Conservation (phyloP, 2,113 vertebrate genomes). For the Oxygymnocypris stewartii region DNA sequence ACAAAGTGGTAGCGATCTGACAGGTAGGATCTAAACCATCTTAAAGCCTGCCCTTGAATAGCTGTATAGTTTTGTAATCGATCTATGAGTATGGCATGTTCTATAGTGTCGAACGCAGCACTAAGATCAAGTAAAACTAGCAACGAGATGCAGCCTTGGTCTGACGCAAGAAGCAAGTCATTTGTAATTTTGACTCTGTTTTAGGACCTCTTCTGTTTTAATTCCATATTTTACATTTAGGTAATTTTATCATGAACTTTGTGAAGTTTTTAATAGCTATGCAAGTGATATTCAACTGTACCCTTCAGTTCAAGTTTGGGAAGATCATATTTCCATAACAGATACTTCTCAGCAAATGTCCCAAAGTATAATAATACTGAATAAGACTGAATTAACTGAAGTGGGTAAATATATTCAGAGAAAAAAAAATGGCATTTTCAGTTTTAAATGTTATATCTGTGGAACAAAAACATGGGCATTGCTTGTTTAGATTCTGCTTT, state of each 20-base stretch:
- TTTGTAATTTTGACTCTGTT: too few species aligned
- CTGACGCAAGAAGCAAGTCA: too few species aligned
- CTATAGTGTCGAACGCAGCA: too few species aligned
- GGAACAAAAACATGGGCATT: not conserved
- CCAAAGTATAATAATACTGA: not conserved
- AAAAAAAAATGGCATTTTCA: not conserved
- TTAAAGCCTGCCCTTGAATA: too few species aligned
- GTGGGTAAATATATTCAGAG: not conserved
- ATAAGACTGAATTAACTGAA: not conserved
- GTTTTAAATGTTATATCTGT: not conserved
- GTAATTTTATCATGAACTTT: not conserved
- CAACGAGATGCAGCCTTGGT: too few species aligned
- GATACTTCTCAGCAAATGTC: not conserved
- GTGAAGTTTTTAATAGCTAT: not conserved
- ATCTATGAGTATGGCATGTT: too few species aligned
- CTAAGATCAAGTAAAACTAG: too few species aligned
- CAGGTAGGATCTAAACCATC: too few species aligned
- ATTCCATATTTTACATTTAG: not conserved
- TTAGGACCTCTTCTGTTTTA: not conserved
- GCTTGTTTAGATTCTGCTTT: not conserved
- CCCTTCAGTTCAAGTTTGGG: not conserved
- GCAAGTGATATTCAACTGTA: not conserved
- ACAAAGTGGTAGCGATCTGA: too few species aligned
- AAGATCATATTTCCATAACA: not conserved
- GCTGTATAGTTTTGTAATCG: too few species aligned